Evolutionary conservation across 2,888 invertebrate species (phyloP).

Genomic region (Trichogramma evanescens): DNA sequence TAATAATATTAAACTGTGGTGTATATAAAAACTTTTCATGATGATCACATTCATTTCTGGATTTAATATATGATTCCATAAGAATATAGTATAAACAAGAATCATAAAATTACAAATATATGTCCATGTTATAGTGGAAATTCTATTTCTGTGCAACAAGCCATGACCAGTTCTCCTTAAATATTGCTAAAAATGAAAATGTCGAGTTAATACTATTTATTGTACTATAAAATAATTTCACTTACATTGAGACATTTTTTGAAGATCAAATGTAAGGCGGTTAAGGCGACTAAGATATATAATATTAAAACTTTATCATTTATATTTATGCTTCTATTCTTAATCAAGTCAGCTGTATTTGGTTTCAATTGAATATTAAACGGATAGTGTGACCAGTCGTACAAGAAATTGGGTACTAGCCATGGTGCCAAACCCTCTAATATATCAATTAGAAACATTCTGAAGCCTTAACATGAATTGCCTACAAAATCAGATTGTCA

Average conservation of each 20-base stretch:
- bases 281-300: slow-evolving; percentile 17
- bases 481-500: too few species aligned
- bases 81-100: slow-evolving; percentile 14
- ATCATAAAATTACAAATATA: slow-evolving; percentile 7
- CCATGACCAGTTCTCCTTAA: slow-evolving; percentile 11
- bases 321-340: neutral
- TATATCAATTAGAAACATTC: too few species aligned
- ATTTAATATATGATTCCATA: slow-evolving; percentile 7
- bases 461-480: too few species aligned
- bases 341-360: slow-evolving; percentile 1
- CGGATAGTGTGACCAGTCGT: slow-evolving; percentile 4
- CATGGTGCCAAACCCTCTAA: neutral
- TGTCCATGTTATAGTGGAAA: slow-evolving; percentile 13
- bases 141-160: slow-evolving; percentile 5
- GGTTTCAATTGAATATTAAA: slow-evolving; percentile 10
- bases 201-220: neutral
- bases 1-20: slow-evolving; percentile 9
- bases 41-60: slow-evolving; percentile 9
- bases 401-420: slow-evolving; percentile 4
- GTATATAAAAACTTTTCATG: slow-evolving; percentile 17
- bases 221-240: neutral
- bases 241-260: slow-evolving; percentile 24
- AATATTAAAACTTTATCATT: slow-evolving; percentile 9
- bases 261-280: slow-evolving; percentile 12
- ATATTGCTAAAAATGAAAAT: slow-evolving; percentile 5